These are phyloP conservation scores for Microplitis demolitor DNA, from an alignment of 1,140 invertebrate species.

Conservation along the genomic window DNA sequence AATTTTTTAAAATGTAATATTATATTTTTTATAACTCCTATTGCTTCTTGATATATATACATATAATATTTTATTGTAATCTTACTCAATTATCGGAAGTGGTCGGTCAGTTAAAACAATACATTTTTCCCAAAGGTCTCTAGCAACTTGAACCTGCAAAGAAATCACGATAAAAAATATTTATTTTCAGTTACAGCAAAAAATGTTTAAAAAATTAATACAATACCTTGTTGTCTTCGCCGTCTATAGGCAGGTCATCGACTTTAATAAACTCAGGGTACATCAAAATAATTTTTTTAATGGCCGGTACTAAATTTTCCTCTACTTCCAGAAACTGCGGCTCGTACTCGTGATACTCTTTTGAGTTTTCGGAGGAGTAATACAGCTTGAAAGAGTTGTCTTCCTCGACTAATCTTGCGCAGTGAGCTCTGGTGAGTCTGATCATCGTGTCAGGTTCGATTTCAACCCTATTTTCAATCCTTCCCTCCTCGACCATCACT, in stretches of 20 bases:
- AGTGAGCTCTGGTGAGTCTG: slow-evolving; percentile 73
- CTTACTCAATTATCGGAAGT: slow-evolving; percentile 45
- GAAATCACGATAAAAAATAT: slow-evolving; percentile 17
- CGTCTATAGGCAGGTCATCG: slow-evolving; percentile 71
- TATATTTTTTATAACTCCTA: background rate
- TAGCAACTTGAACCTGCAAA: slow-evolving; percentile 64
- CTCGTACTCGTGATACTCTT: slow-evolving; percentile 82
- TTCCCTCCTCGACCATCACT: slow-evolving; percentile 68
- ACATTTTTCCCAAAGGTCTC: slow-evolving; percentile 74
- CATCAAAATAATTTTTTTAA: slow-evolving; percentile 72
- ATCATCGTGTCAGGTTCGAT: slow-evolving; percentile 72
- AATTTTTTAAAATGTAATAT: background rate
- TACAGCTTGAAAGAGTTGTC: slow-evolving; percentile 72
- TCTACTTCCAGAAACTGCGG: slow-evolving; percentile 78
- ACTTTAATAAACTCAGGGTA: slow-evolving; percentile 81
- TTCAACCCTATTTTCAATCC: slow-evolving; percentile 68
- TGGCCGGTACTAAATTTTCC: slow-evolving; percentile 66
- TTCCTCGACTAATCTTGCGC: slow-evolving; percentile 73
- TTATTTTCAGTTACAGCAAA: slow-evolving; percentile 18
- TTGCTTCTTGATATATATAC: too few relatives aligned
- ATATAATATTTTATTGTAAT: background rate
- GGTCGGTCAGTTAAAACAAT: slow-evolving; percentile 68
- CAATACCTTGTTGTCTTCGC: slow-evolving; percentile 67
- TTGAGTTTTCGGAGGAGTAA: slow-evolving; percentile 81
- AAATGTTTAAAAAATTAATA: slow-evolving; percentile 8